Base-by-base conservation (phyloP, 2,888 invertebrate genomes). In the Brachypalpus laphriformis region DNA sequence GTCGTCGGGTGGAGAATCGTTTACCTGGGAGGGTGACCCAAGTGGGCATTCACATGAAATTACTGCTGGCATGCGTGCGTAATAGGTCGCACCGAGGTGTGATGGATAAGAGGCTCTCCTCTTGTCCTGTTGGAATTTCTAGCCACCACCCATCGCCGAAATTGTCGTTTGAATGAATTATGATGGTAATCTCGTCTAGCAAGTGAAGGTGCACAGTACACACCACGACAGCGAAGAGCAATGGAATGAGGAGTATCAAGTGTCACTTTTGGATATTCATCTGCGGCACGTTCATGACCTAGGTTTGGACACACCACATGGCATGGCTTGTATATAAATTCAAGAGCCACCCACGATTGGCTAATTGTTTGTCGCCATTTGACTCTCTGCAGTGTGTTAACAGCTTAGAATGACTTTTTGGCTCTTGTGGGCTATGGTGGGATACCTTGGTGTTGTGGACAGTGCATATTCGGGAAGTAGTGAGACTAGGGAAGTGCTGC, bases 221-320 rank as follows among this genome's bases (percentile, higher is more conserved):
- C 14, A 25, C 34, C 11, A 18, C 37, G 5, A 4, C 25, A 25
- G 25, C 5, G 3, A 20, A 59, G 45, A 63, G 61, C 16, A 1
- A 20, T 57, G 31, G 45, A 51, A 57, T 68, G 54, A 63, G 61
- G n/a, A 22, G 75, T 75, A 63, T 81, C 81, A 54, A 70, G 70
- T 82, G 68, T 75, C 81, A 63, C 45, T 61, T 81, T 56, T 25
- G 34, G 37, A 42, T 37, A 68, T 61, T 9, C 45, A 42, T 68
- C 54, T 45, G n/a, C 40, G 61, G 45, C 75, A 82, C 81, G 81
- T 82, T 37, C 70, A 57, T 70, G 63, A 54, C 74, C 42, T 40
- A n/a, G 18, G 49, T 66, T 16, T 8, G 74, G 5, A 5, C 25
- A 2, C 25, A 25, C 25, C 8, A 51, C 59, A 34, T 18, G 66